Base-by-base conservation (phyloP, 2,888 invertebrate genomes). In the Notocelia uddmanniana region DNA sequence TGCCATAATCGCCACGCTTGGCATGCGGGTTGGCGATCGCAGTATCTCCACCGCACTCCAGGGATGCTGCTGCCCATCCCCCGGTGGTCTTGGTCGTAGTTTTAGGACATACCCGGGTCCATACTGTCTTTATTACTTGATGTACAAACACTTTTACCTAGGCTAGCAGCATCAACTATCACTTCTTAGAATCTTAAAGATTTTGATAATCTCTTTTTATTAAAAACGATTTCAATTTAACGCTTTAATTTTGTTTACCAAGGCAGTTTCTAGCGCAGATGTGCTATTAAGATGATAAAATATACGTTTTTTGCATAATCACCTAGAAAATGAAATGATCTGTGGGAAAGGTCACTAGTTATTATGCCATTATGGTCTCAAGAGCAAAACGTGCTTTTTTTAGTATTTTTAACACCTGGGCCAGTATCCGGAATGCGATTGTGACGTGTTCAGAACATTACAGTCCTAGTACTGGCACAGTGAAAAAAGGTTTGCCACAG, bases 331-430 rank as follows among this genome's bases (percentile, higher is more conserved):
- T 19, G 13, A 11, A 54, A 48, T 68, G 18, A 58, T 58, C 45
- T 19, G 64, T 70, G 70, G 48, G 31, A 70, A 70, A 70, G 59
- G 26, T 23, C 41, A 54, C 15, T 37, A 11, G 11, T 60, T 63
- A 48, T 60, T 63, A 48, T 26, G 6, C 2, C 55, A n/a, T n/a
- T 52, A 67, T 8, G 6, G 18, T 55, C 6, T 11, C n/a, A 55
- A n/a, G 45, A 45, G 60, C 19, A 19, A 55, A 55, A 10, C 55
- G 18, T 57, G 31, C 19, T 57, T 18, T 34, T 57, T 58, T 37
- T 58, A 19, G 19, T 19, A 8, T 18, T 45, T n/a, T 45, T 11
- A 34, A 19, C 58, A 58, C 11, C 58, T 37, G 58, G 1, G 45
- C 5, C 41, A 15, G n/a, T 45, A 45, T 45, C 45, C 45, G 45